These are phyloP conservation scores for Apocrypta bakeri DNA, from an alignment of 1,140 invertebrate genomes.

Conservation along the genomic window DNA sequence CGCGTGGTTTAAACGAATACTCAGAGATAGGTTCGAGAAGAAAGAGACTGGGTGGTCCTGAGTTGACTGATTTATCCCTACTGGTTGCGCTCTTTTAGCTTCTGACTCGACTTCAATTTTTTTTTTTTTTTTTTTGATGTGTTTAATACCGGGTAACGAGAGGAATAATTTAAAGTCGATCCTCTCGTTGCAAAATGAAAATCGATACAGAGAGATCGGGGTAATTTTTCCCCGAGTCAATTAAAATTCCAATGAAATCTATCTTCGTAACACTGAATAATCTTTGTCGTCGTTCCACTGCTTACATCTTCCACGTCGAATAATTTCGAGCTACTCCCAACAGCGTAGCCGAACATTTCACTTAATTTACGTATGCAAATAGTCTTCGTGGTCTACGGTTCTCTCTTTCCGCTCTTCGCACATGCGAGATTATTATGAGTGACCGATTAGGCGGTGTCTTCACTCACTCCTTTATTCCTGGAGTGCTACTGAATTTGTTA, in stretches of 20 bases:
- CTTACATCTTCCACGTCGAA: neutral
- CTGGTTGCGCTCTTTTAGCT: neutral
- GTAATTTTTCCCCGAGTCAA: no score
- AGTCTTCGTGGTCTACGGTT: neutral
- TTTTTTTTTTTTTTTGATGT: no score
- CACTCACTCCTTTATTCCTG: neutral
- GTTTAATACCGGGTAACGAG: no score
- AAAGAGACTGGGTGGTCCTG: constrained; percentile 48
- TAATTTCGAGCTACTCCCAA: constrained; percentile 25
- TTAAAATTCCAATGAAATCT: no score
- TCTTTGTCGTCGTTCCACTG: neutral
- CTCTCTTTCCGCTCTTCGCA: neutral
- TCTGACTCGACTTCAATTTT: neutral
- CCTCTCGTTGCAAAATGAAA: no score
- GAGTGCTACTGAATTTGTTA: constrained; percentile 22
- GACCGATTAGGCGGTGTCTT: constrained; percentile 25
- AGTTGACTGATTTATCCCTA: constrained; percentile 35
- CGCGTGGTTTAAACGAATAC: constrained; percentile 30
- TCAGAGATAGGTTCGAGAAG: constrained; percentile 17
- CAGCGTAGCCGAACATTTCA: constrained; percentile 38
- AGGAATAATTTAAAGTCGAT: neutral
- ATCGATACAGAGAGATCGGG: no score
- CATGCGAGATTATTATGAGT: constrained; percentile 41
- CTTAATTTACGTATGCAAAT: constrained; percentile 54
- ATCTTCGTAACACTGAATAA: no score